Conservation (phyloP, 2,113 vertebrate species). For the Gymnarchus niloticus region DNA sequence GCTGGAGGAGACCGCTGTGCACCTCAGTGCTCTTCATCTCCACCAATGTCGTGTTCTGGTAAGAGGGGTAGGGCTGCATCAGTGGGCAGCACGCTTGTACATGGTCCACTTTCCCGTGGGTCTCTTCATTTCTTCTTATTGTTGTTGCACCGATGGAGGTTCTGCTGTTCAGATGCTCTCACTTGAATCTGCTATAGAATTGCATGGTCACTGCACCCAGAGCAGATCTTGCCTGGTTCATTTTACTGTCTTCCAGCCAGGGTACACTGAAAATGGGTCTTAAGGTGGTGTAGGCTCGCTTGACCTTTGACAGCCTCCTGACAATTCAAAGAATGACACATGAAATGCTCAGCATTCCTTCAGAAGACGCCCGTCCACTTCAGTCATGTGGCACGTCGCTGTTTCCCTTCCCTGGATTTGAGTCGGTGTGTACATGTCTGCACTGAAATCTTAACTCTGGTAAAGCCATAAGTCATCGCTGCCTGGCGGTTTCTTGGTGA, state of each 20-base stretch:
- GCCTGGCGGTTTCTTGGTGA: background rate
- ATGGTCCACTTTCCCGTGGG: background rate
- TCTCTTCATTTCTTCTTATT: background rate
- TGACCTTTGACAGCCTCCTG: background rate
- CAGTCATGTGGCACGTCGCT: background rate
- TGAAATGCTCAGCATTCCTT: background rate
- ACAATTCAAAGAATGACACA: background rate
- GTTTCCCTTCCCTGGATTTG: background rate
- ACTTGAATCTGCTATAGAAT: background rate
- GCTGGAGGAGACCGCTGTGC: conserved; percentile 71
- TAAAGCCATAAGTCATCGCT: background rate
- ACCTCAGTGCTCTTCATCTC: conserved; percentile 68
- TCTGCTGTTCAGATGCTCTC: background rate
- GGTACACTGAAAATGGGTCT: background rate
- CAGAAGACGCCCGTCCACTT: background rate
- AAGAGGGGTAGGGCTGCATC: conserved; percentile 34
- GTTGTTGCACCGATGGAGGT: background rate
- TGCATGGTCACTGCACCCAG: background rate
- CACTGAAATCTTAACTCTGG: background rate
- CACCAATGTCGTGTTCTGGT: conserved; percentile 77
- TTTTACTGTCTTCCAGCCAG: background rate
- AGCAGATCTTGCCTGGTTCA: background rate
- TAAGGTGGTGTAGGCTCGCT: background rate
- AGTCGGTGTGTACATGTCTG: background rate
- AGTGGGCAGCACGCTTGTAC: background rate